These are phyloP conservation scores for Spisula solida DNA, from an alignment of 2,888 invertebrate genomes.

Conservation along the genomic window DNA sequence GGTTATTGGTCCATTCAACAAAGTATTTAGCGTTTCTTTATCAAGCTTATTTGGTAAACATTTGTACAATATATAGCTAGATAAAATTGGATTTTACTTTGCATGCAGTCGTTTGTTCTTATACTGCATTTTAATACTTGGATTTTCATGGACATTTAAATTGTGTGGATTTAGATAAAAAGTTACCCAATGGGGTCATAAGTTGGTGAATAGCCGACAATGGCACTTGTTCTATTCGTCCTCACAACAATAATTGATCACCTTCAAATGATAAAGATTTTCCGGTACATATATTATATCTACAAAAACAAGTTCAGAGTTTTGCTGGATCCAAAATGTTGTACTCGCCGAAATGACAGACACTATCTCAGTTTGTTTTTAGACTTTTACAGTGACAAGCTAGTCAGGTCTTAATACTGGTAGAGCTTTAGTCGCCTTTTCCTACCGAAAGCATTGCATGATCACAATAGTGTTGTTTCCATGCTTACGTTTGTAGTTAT, in stretches of 20 bases:
- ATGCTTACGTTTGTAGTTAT: not conserved
- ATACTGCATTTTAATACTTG: too few relatives aligned
- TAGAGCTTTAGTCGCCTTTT: not conserved
- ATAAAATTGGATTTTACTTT: too few relatives aligned
- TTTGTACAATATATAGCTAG: too few relatives aligned
- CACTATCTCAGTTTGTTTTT: not conserved
- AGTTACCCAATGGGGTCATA: not conserved
- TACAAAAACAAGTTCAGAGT: not conserved
- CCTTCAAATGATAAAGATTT: too few relatives aligned
- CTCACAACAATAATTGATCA: too few relatives aligned
- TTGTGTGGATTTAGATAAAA: too few relatives aligned
- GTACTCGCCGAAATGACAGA: constrained; percentile 6
- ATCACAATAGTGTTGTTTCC: not conserved
- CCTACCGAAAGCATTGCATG: not conserved
- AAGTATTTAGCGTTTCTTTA: not conserved
- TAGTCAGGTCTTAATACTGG: constrained; percentile 26
- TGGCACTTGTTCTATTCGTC: too few relatives aligned
- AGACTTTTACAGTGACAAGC: not conserved
- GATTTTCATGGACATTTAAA: too few relatives aligned
- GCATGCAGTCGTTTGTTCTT: too few relatives aligned
- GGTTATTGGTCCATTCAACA: not conserved
- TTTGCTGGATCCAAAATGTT: not conserved
- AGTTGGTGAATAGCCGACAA: not conserved
- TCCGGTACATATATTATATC: too few relatives aligned
- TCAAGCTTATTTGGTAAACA: not conserved